Conservation (phyloP, 1,140 invertebrate species). For the Heliothis virescens region DNA sequence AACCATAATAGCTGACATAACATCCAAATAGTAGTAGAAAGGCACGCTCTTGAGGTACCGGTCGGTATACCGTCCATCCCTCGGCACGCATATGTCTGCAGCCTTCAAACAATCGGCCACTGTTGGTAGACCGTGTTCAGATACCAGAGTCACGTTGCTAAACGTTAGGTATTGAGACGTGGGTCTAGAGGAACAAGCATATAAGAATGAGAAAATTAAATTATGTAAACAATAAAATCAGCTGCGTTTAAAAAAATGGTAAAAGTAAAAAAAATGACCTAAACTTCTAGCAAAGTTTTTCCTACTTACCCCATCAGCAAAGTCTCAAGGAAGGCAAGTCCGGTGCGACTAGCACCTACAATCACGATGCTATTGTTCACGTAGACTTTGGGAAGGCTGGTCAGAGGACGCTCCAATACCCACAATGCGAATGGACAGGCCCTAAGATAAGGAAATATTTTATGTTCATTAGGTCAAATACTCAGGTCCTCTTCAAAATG, state of each 20-base stretch:
- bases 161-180: slow-evolving; percentile 81
- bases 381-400: slow-evolving; percentile 79
- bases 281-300: too few relatives aligned
- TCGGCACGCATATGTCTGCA: slow-evolving; percentile 83
- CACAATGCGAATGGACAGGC: slow-evolving; percentile 70
- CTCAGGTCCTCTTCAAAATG: too few relatives aligned
- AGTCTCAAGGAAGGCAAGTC: slow-evolving; percentile 89
- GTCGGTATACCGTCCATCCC: slow-evolving; percentile 83
- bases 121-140: slow-evolving; percentile 88
- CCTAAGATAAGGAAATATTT: slow-evolving; percentile 30
- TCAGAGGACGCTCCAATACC: slow-evolving; percentile 74
- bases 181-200: slow-evolving; percentile 61
- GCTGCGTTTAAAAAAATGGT: too few relatives aligned
- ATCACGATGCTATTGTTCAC: slow-evolving; percentile 90
- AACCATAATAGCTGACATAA: slow-evolving; percentile 85
- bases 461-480: not conserved
- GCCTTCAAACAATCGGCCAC: slow-evolving; percentile 74
- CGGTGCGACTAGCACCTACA: slow-evolving; percentile 90
- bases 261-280: too few relatives aligned
- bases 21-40: slow-evolving; percentile 85
- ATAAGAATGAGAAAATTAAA: not conserved
- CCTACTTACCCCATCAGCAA: slow-evolving; percentile 87
- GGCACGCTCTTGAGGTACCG: slow-evolving; percentile 84
- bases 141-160: slow-evolving; percentile 88
- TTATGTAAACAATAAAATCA: too few relatives aligned